Percentiles rank a stretch among this genome's conserved stretches.
These are phyloP conservation scores for Tuta absoluta DNA, from an alignment of 2,888 invertebrate species.

Conservation along the genomic window DNA sequence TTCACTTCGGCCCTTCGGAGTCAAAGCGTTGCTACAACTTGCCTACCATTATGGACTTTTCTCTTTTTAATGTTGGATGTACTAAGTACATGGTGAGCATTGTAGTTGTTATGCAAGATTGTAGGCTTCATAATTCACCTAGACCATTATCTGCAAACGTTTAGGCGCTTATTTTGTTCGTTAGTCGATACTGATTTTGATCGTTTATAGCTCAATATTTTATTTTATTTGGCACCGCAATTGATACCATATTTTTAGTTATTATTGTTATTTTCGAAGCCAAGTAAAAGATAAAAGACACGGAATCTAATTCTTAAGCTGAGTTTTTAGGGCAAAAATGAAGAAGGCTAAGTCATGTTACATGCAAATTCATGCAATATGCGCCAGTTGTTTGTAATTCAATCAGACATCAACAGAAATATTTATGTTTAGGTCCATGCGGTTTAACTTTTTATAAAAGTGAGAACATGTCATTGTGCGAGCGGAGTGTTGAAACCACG, in stretches of 20 bases:
- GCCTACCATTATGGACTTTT: conserved; percentile 51
- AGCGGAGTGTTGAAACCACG: conserved; percentile 30
- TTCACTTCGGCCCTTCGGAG: conserved; percentile 71
- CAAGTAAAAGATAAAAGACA: too few species aligned
- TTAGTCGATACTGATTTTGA: neutral
- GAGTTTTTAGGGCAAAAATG: neutral
- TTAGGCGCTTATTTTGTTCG: conserved; percentile 15
- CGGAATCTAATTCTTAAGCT: too few species aligned
- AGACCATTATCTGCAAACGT: conserved; percentile 10
- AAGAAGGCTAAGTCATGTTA: neutral
- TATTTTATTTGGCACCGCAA: too few species aligned
- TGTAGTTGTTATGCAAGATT: conserved; percentile 25
- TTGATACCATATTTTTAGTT: too few species aligned
- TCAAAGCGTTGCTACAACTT: conserved; percentile 35
- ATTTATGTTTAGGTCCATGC: neutral
- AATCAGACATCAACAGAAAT: neutral
- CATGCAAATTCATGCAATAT: neutral
- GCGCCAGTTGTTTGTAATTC: neutral
- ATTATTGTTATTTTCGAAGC: too few species aligned
- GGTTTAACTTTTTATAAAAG: conserved; percentile 30
- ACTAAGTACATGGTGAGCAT: conserved; percentile 19
- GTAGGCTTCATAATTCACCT: conserved; percentile 22
- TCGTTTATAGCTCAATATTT: neutral
- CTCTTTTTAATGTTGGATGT: conserved; percentile 36
- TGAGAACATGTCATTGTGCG: conserved; percentile 36